Conservation (phyloP, 2,888 invertebrate genomes). For the Euplexia lucipara region DNA sequence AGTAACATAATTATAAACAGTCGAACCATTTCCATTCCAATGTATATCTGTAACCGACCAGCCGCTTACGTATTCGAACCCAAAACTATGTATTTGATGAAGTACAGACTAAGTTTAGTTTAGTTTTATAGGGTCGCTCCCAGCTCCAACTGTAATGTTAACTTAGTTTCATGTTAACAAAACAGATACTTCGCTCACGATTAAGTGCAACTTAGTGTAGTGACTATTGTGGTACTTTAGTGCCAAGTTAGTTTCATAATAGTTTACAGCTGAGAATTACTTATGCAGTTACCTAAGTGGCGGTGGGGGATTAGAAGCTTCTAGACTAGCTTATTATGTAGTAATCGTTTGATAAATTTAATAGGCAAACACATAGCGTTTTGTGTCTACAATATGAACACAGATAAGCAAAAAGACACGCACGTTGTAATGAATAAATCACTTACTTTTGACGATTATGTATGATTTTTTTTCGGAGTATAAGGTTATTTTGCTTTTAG, state of each 20-base stretch:
- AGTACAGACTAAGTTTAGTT: conserved; percentile 70
- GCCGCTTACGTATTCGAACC: conserved; percentile 68
- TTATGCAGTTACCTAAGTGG: conserved; percentile 8
- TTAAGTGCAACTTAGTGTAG: conserved; percentile 57
- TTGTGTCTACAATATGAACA: too few species aligned
- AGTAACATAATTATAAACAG: not conserved
- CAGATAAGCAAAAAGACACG: too few species aligned
- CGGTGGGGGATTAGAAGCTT: conserved; percentile 11
- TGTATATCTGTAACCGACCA: conserved; percentile 20
- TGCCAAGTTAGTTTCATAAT: conserved; percentile 24
- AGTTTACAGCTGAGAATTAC: conserved; percentile 23
- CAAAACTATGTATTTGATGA: conserved; percentile 78
- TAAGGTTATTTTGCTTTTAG: too few species aligned
- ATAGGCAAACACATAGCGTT: not conserved
- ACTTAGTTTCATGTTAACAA: conserved; percentile 62
- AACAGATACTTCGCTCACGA: conserved; percentile 62
- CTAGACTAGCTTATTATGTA: not conserved
- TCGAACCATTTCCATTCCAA: conserved; percentile 32
- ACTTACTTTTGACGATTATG: too few species aligned
- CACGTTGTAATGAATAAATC: too few species aligned
- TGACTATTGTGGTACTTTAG: conserved; percentile 26
- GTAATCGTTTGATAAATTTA: not conserved
- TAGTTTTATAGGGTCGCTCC: conserved; percentile 71
- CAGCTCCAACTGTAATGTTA: conserved; percentile 39
- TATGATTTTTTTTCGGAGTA: too few species aligned